These are phyloP conservation scores for Notolabrus celidotus DNA, from an alignment of 2,797 vertebrate species.

Conservation along the genomic window DNA sequence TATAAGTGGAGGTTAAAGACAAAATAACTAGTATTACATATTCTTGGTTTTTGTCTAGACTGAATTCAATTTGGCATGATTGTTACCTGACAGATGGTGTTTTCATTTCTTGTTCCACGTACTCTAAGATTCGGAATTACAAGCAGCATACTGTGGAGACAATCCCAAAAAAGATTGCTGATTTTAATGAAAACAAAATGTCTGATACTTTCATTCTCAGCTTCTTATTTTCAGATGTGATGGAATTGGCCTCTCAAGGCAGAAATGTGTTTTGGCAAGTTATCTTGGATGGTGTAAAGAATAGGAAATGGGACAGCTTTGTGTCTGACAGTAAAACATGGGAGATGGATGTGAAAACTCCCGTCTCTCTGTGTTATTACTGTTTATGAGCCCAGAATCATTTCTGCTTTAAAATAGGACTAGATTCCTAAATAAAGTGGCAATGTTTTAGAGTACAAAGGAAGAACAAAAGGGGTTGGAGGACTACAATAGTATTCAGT, in stretches of 20 bases:
- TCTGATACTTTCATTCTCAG: conserved; percentile 27
- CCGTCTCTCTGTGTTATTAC: not conserved
- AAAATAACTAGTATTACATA: conserved; percentile 4
- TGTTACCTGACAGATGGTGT: conserved; percentile 48
- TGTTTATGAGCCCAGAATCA: not conserved
- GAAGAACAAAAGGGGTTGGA: not conserved
- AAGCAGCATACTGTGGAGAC: conserved; percentile 2
- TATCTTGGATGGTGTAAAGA: conserved; percentile 29
- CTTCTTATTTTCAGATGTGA: conserved; percentile 13
- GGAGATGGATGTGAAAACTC: not conserved
- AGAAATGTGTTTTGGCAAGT: conserved; percentile 8
- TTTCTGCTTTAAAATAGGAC: not conserved
- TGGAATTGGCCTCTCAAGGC: conserved; percentile 14
- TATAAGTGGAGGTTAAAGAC: too few species aligned
- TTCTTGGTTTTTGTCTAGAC: conserved; percentile 8
- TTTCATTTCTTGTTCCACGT: conserved; percentile 42
- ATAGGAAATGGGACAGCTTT: conserved; percentile 5
- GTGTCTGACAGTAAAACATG: conserved; percentile 20
- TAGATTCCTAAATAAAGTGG: not conserved
- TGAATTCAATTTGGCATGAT: conserved; percentile 14
- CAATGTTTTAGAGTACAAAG: not conserved
- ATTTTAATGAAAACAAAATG: conserved; percentile 33
- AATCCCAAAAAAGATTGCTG: conserved; percentile 23
- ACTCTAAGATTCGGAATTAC: conserved; percentile 28
- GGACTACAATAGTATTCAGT: not conserved